Percentiles rank a stretch among this genome's conserved stretches.
These are phyloP conservation scores for Bradynema listronoti DNA, from an alignment of 1,140 invertebrate species.

Conservation along the genomic window DNA sequence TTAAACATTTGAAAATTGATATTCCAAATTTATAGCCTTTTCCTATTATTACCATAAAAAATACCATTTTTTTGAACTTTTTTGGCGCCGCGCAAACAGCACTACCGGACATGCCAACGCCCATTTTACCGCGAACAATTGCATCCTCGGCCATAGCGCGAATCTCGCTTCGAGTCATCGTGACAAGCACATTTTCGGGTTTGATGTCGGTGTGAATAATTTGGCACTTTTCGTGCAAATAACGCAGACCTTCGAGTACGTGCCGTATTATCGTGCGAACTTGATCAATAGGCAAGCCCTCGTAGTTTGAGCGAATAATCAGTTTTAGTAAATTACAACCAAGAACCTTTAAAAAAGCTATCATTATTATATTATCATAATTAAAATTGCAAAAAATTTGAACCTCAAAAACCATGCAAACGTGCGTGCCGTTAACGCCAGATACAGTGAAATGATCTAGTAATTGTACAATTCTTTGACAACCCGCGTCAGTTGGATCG, in stretches of 20 bases:
- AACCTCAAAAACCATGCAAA: constrained; percentile 59
- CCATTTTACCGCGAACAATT: constrained; percentile 29
- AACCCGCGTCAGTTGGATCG: constrained; percentile 15
- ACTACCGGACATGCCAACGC: constrained; percentile 21
- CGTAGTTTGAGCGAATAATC: constrained; percentile 93
- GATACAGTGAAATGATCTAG: constrained; percentile 35
- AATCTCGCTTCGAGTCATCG: constrained; percentile 45
- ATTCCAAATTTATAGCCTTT: no score
- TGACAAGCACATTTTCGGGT: constrained; percentile 87
- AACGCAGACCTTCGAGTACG: constrained; percentile 69
- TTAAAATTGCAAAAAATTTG: neutral
- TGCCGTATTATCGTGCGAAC: constrained; percentile 90
- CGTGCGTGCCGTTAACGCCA: constrained; percentile 80
- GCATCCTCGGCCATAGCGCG: constrained; percentile 28
- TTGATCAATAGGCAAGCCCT: constrained; percentile 86
- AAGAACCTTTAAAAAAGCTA: constrained; percentile 80
- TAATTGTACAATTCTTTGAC: constrained; percentile 31
- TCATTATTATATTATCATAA: neutral
- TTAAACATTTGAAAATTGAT: no score
- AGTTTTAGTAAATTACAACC: constrained; percentile 94
- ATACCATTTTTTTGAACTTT: constrained; percentile 24
- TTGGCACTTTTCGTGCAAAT: constrained; percentile 89
- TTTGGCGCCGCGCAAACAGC: constrained; percentile 19
- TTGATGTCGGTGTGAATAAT: constrained; percentile 96
- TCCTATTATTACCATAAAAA: no score